Conservation (phyloP, 2,113 vertebrate genomes). For the Psilopogon haemacephalus region DNA sequence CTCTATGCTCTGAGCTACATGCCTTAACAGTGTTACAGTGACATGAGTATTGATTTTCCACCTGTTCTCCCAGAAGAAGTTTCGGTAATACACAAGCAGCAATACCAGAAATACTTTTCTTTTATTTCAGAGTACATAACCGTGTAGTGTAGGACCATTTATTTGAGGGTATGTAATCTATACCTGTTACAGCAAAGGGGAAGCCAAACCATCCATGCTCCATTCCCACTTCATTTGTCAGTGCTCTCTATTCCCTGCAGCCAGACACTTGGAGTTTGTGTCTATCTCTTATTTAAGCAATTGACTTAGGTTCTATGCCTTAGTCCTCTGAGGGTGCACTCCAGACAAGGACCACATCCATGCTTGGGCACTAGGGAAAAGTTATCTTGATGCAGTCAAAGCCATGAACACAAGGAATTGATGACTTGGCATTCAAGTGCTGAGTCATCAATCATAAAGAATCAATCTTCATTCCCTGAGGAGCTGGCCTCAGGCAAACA, state of each 20-base stretch:
- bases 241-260: neutral
- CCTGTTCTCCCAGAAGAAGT: neutral
- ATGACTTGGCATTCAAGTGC: slow-evolving; percentile 81
- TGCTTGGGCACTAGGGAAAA: slow-evolving; percentile 71
- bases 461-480: slow-evolving; percentile 78
- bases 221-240: neutral
- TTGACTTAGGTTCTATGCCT: neutral
- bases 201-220: neutral
- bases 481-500: slow-evolving; percentile 75
- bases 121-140: neutral
- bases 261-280: neutral
- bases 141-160: neutral
- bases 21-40: neutral
- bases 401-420: slow-evolving; percentile 74
- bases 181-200: neutral
- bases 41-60: neutral
- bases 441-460: slow-evolving; percentile 81
- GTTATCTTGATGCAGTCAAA: slow-evolving; percentile 77
- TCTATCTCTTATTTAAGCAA: slow-evolving; percentile 25
- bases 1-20: neutral
- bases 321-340: slow-evolving; percentile 49
- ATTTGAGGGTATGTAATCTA: neutral
- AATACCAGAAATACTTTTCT: neutral
- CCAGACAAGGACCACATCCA: slow-evolving; percentile 28
- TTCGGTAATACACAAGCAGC: neutral